Evolutionary conservation across 2,113 vertebrate genomes (phyloP).

Genomic region (Oenanthe melanoleuca): DNA sequence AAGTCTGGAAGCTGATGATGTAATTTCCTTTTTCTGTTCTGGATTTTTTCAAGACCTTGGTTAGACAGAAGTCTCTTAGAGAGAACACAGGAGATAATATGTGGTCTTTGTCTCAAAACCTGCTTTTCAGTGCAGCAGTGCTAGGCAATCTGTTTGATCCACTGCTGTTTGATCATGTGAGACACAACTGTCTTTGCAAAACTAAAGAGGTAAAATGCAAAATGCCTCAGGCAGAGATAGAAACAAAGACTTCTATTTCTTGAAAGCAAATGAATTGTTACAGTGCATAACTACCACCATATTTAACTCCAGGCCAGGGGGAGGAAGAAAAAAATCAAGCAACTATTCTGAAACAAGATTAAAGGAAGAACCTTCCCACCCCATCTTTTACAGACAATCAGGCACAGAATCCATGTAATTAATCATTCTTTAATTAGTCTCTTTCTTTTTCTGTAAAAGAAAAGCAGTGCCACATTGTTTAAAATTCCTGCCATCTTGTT

Average conservation of each 20-base stretch:
- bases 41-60: background rate
- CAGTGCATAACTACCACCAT: conserved; percentile 14
- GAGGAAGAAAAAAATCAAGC: background rate
- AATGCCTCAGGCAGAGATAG: conserved; percentile 29
- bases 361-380: conserved; percentile 37
- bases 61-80: background rate
- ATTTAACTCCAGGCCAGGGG: conserved; percentile 38
- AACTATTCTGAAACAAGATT: conserved; percentile 31
- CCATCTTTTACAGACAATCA: conserved; percentile 21
- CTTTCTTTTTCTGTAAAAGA: conserved; percentile 18
- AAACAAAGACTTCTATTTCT: conserved; percentile 36
- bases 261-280: conserved; percentile 43
- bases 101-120: conserved; percentile 25
- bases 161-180: conserved; percentile 38
- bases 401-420: conserved; percentile 34
- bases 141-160: conserved; percentile 44
- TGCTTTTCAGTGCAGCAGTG: background rate
- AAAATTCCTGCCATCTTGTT: conserved; percentile 52
- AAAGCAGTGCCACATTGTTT: conserved; percentile 19
- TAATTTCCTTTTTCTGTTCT: background rate
- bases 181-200: conserved; percentile 30
- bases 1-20: background rate
- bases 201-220: conserved; percentile 49
- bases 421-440: conserved; percentile 53
- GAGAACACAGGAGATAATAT: background rate